Percentiles rank a stretch among this genome's conserved stretches.
Evolutionary conservation across 1,140 invertebrate genomes (phyloP).

Genomic region (Sminthurinus signatus): DNA sequence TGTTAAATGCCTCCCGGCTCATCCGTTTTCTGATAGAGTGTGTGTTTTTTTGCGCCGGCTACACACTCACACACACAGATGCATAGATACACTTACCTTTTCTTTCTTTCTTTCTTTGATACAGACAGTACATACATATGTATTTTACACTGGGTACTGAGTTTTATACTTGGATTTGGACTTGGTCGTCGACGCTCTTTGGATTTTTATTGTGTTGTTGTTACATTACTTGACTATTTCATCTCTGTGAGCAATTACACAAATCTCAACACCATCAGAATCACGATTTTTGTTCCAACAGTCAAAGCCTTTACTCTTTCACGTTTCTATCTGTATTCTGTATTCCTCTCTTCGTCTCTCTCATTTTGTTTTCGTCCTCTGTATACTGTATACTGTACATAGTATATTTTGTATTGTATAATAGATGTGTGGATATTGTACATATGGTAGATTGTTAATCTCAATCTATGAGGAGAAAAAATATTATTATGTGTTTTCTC

Average conservation of each 20-base stretch:
- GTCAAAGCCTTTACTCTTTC: neutral
- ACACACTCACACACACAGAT: neutral
- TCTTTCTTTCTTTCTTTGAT: neutral
- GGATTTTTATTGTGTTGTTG: slow-evolving; percentile 14
- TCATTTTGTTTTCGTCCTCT: neutral
- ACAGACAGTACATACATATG: no score
- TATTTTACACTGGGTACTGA: no score
- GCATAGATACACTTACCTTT: neutral
- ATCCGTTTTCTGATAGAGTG: slow-evolving; percentile 20
- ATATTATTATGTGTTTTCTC: no score
- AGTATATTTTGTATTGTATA: neutral
- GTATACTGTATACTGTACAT: neutral
- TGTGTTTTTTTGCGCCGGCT: slow-evolving; percentile 10
- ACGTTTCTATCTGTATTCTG: neutral
- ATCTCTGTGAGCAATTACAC: slow-evolving; percentile 23
- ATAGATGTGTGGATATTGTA: neutral
- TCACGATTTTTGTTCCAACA: slow-evolving; percentile 13
- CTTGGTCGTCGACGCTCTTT: neutral
- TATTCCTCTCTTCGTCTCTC: neutral
- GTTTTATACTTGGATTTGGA: neutral
- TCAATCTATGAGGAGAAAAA: no score
- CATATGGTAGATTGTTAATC: neutral
- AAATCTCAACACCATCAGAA: slow-evolving; percentile 26
- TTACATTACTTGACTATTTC: slow-evolving; percentile 16
- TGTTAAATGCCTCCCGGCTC: slow-evolving; percentile 27